These are phyloP conservation scores for Drosophila buzzatii DNA, from an alignment of 2,888 invertebrate species.

Conservation along the genomic window DNA sequence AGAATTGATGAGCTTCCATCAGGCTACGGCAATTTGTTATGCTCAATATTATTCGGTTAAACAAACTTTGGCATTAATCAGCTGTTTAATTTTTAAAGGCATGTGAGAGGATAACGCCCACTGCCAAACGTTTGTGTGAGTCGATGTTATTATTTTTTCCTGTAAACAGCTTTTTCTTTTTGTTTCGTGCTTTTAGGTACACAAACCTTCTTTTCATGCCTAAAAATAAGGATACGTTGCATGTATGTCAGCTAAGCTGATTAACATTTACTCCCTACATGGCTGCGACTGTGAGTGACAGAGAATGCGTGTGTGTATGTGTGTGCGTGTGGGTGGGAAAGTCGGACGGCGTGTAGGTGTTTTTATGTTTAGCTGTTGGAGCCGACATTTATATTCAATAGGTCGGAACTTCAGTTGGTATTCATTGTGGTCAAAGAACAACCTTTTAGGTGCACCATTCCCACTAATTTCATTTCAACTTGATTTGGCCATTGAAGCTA, in stretches of 20 bases:
- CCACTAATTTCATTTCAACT: conserved; percentile 59
- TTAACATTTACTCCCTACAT: conserved; percentile 67
- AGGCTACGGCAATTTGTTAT: conserved; percentile 63
- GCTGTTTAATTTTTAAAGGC: conserved; percentile 70
- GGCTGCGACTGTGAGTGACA: conserved; percentile 2
- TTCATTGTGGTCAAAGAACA: conserved; percentile 37
- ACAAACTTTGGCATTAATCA: conserved; percentile 75
- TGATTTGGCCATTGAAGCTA: conserved; percentile 38
- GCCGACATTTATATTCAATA: conserved; percentile 42
- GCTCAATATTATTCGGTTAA: conserved; percentile 64
- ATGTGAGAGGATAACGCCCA: conserved; percentile 40
- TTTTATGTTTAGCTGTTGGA: conserved; percentile 26
- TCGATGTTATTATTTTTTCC: conserved; percentile 12
- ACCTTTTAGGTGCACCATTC: conserved; percentile 39
- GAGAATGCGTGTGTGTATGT: conserved; percentile 5
- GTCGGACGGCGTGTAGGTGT: conserved; percentile 16
- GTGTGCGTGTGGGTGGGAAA: conserved; percentile 15
- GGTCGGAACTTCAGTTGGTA: conserved; percentile 3
- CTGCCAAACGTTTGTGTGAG: conserved; percentile 8
- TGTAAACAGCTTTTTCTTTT: conserved; percentile 22
- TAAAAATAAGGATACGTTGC: conserved; percentile 56
- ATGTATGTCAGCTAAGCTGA: conserved; percentile 58
- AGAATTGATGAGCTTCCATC: conserved; percentile 65
- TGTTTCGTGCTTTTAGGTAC: conserved; percentile 35
- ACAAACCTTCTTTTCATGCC: conserved; percentile 40